phyloP scores from a whole-genome alignment of 2,797 vertebrate species.

The Falco columbarius region DNA sequence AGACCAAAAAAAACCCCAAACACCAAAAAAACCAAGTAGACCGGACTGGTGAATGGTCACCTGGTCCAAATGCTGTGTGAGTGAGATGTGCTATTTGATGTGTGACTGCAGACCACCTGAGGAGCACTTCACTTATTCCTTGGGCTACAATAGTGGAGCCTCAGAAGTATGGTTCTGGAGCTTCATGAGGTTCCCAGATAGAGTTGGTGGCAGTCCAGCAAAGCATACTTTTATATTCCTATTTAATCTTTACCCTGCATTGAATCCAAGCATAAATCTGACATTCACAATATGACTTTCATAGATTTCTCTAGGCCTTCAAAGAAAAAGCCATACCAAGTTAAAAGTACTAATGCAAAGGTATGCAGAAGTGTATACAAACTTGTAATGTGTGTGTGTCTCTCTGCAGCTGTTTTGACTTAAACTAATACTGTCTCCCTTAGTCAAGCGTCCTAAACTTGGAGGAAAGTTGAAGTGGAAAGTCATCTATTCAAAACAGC shows the following conservation, averaged over 20 bases:
- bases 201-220: background rate
- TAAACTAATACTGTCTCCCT: background rate
- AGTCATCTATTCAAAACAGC: background rate
- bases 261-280: background rate
- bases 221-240: background rate
- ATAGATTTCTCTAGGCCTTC: background rate
- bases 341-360: background rate
- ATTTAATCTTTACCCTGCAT: background rate
- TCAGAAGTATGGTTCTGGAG: background rate
- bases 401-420: background rate
- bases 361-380: background rate
- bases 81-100: background rate
- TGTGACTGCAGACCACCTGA: background rate
- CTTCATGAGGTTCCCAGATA: background rate
- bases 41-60: rapidly evolving
- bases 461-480: background rate
- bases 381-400: background rate
- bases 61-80: background rate
- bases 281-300: background rate
- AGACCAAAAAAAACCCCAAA: background rate
- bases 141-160: background rate
- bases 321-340: background rate
- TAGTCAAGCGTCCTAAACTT: background rate
- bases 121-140: background rate
- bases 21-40: background rate